Percentiles rank a stretch among this genome's conserved stretches.
Evolutionary conservation across 2,797 vertebrate species (phyloP).

Genomic region (Margarornis squamiger): DNA sequence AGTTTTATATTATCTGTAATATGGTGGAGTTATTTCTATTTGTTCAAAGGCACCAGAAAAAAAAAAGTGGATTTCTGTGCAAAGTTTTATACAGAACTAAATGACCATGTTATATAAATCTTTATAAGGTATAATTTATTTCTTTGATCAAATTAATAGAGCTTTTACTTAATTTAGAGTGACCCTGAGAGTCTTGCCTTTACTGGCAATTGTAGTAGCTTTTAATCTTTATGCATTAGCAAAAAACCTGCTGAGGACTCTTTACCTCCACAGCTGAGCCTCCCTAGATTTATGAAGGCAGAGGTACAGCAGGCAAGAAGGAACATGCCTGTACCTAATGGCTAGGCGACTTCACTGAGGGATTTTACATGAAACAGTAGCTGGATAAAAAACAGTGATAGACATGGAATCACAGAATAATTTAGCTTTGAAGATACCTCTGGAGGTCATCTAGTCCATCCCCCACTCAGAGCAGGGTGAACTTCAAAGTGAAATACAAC

Average conservation of each 20-base stretch:
- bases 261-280: not conserved
- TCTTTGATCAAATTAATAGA: not conserved
- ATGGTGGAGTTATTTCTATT: not conserved
- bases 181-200: not conserved
- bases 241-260: constrained; percentile 14
- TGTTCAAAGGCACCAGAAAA: not conserved
- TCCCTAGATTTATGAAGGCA: constrained; percentile 52
- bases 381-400: constrained; percentile 59
- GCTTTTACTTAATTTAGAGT: not conserved
- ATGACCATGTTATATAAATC: not conserved
- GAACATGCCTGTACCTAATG: constrained; percentile 45
- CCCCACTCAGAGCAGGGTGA: not conserved
- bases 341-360: constrained; percentile 10
- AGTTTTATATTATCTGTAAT: not conserved
- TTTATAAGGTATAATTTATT: not conserved
- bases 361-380: constrained; percentile 67
- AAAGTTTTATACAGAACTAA: not conserved
- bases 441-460: constrained; percentile 55
- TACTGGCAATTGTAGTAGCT: not conserved
- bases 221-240: constrained; percentile 23
- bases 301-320: constrained; percentile 47
- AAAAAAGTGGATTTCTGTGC: not conserved
- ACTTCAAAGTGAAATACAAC: constrained; percentile 66
- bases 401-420: constrained; percentile 40
- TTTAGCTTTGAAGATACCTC: constrained; percentile 66